Evolutionary conservation across 2,888 invertebrate genomes (phyloP), one percentile per base, ranked within the genome.

Genomic region (Phrixothrix hirtus): DNA sequence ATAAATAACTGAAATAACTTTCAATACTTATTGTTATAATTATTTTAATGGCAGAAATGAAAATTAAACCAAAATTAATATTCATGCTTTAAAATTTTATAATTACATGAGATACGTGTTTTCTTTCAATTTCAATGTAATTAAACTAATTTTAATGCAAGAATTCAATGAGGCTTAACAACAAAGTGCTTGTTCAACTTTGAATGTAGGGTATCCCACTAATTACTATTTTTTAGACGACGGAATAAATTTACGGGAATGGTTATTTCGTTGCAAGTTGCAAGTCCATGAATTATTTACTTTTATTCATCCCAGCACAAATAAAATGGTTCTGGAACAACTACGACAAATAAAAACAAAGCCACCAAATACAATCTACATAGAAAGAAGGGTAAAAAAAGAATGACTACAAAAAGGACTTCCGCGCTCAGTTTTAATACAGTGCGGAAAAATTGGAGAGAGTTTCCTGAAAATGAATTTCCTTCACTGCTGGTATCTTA

Each of bases 241-340:
- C 4, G 7, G 21, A 21, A 38, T 38, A 38, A 38, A 38, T 38
- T 38, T 15, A 10, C 21, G 21, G 7, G 21, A 21, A 3, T 7
- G 21, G 21, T 21, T 21, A 7, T 21, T 21, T 30, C 30, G 17
- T 29, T 45, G 36, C 30, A 37, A 12, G 30, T 13, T 26, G 29
- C 29, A 45, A 13, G 10, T 29, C 25, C 36, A 10, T 35, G 31
- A 37, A 37, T 45, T 45, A 44, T 44, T 44, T 44, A 44, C 44
- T 27, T 17, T 16, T 9, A 31, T 16, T 12, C 12, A 32, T 6
- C 14, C 14, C 10, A 34, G 34, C 26, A 15, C 11, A 44, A 44
- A 34, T 44, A 44, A 27, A 27, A 44, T 44, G 10, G 43, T 14
- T 34, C 26, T 21, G 12, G 13, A 14, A 34, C 14, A 36, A 44